These are phyloP conservation scores for Crambe crambe DNA, from an alignment of 37 sponge, comb jelly and placozoan species.

Conservation along the genomic window DNA sequence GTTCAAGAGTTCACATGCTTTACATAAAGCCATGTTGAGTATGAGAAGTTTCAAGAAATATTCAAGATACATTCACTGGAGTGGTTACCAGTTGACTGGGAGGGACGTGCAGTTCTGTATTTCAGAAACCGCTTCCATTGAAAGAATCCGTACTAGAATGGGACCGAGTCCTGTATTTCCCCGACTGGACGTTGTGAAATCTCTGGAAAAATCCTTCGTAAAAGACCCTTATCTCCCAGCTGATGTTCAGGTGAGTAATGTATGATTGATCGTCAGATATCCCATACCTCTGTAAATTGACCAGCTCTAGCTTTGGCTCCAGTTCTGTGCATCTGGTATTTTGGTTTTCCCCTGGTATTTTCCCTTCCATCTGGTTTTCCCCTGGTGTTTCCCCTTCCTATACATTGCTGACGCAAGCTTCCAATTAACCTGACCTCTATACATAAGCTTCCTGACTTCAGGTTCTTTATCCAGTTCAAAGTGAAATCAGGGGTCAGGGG, in stretches of 20 bases:
- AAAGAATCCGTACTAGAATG: background rate
- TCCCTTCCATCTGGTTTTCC: too few relatives aligned
- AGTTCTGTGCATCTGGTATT: background rate
- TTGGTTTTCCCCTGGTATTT: too few relatives aligned
- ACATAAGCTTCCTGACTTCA: too few relatives aligned
- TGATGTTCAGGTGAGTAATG: constrained; percentile 55
- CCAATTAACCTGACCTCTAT: too few relatives aligned
- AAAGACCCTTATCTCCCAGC: constrained; percentile 3
- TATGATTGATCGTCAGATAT: too few relatives aligned
- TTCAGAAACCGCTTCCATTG: background rate
- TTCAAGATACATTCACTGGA: constrained; percentile 75
- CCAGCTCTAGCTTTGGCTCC: background rate
- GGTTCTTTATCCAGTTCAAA: too few relatives aligned
- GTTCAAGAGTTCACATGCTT: constrained; percentile 30
- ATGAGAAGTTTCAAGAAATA: constrained; percentile 71
- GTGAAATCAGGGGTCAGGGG: too few relatives aligned
- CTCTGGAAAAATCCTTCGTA: constrained; percentile 46
- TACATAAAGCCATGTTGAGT: constrained; percentile 77
- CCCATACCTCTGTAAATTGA: background rate
- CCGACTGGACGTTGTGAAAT: constrained; percentile 39
- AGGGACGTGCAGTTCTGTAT: constrained; percentile 47
- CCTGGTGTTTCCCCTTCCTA: too few relatives aligned
- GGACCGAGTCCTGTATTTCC: constrained; percentile 43
- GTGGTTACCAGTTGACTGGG: constrained; percentile 81
- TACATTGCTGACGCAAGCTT: too few relatives aligned